Evolutionary conservation across 2,113 vertebrate species (phyloP).

Genomic region (Chaetops frenatus): DNA sequence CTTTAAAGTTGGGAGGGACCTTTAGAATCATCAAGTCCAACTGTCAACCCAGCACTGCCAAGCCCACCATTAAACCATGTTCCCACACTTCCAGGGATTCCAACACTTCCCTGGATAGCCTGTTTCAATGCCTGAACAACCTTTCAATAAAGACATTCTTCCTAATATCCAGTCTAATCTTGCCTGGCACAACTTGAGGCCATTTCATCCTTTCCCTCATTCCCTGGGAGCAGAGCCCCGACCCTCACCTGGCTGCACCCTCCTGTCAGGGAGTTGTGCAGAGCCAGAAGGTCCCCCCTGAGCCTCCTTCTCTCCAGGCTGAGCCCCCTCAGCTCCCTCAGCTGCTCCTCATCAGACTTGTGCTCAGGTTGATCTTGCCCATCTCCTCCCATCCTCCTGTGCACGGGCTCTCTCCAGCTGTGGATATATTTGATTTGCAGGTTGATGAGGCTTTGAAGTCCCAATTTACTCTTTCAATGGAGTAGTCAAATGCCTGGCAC

Average conservation of each 20-base stretch:
- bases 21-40: neutral
- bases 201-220: neutral
- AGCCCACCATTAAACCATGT: fast-evolving
- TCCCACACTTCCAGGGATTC: neutral
- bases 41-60: neutral
- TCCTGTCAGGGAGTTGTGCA: neutral
- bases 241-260: neutral
- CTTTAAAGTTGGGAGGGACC: neutral
- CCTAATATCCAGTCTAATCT: neutral
- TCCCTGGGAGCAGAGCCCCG: fast-evolving
- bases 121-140: neutral
- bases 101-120: neutral
- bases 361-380: neutral
- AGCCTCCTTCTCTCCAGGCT: neutral
- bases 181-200: neutral
- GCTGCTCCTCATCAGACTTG: neutral
- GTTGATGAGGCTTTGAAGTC: neutral
- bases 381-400: neutral
- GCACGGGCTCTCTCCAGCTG: neutral
- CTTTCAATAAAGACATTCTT: neutral
- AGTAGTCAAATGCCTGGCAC: neutral
- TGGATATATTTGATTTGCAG: neutral
- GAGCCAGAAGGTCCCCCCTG: fast-evolving
- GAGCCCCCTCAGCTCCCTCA: neutral
- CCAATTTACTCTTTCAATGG: neutral